phyloP scores from a whole-genome alignment of 2,888 invertebrate species.

The Andrena chrysosceles region DNA sequence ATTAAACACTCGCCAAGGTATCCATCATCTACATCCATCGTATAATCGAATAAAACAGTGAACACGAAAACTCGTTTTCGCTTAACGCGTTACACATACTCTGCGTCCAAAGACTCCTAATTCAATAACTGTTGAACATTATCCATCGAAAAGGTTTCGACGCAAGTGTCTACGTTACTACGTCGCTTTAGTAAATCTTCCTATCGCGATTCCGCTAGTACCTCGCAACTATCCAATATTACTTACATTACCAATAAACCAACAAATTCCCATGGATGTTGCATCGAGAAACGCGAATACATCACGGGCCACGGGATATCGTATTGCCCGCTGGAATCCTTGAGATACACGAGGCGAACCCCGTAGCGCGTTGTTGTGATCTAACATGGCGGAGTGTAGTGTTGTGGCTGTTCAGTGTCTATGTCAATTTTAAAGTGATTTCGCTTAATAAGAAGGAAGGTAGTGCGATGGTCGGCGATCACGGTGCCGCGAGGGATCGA shows the following conservation, averaged over 20 bases:
- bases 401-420: conserved; percentile 87
- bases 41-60: neutral
- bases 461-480: conserved; percentile 68
- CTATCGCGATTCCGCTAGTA: too few species aligned
- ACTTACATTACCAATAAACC: too few species aligned
- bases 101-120: neutral
- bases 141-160: neutral
- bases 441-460: conserved; percentile 68
- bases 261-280: neutral
- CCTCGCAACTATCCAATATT: too few species aligned
- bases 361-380: conserved; percentile 90
- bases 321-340: conserved; percentile 82
- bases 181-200: too few species aligned
- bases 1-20: neutral
- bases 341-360: conserved; percentile 86
- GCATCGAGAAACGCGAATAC: neutral
- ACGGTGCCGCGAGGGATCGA: conserved; percentile 56
- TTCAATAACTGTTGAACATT: conserved; percentile 13
- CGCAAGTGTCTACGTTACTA: neutral
- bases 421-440: conserved; percentile 85
- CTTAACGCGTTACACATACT: neutral
- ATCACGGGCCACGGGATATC: conserved; percentile 32
- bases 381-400: conserved; percentile 89
- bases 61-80: neutral
- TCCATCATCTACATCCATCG: neutral